phyloP scores from a whole-genome alignment of 1,140 invertebrate genomes.

The Ectropis grisescens region DNA sequence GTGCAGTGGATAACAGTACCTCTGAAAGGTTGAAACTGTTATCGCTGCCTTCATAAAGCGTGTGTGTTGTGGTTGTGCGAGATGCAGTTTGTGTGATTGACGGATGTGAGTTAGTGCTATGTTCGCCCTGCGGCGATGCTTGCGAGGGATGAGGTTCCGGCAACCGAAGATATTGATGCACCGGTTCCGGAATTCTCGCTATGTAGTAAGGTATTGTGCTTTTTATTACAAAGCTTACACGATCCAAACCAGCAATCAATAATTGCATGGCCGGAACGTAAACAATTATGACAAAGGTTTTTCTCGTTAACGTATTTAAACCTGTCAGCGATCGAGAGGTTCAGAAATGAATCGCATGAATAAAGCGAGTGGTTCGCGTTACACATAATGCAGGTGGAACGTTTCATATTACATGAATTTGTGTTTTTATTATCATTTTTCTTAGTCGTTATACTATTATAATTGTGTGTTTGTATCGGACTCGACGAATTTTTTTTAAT shows the following conservation, averaged over 20 bases:
- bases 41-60: too few relatives aligned
- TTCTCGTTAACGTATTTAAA: slow-evolving; percentile 10
- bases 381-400: slow-evolving; percentile 6
- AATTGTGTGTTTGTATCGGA: too few relatives aligned
- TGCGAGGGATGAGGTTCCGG: neutral
- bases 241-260: slow-evolving; percentile 9
- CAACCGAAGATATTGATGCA: neutral
- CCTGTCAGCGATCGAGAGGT: slow-evolving; percentile 3
- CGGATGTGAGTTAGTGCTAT: too few relatives aligned
- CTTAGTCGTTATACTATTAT: neutral
- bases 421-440: neutral
- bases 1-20: slow-evolving; percentile 12
- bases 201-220: slow-evolving; percentile 16
- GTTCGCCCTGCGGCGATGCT: neutral
- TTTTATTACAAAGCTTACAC: slow-evolving; percentile 14
- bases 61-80: too few relatives aligned
- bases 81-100: too few relatives aligned
- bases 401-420: neutral
- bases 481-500: too few relatives aligned
- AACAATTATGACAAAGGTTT: slow-evolving; percentile 16
- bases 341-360: slow-evolving; percentile 13
- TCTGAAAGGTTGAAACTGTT: neutral
- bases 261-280: slow-evolving; percentile 7
- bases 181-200: neutral
- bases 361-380: slow-evolving; percentile 12